A percentile compares a stretch with the other conserved stretches of the same genome.
Conservation (phyloP, 2,888 invertebrate genomes). For the Drosophila rellima region DNA sequence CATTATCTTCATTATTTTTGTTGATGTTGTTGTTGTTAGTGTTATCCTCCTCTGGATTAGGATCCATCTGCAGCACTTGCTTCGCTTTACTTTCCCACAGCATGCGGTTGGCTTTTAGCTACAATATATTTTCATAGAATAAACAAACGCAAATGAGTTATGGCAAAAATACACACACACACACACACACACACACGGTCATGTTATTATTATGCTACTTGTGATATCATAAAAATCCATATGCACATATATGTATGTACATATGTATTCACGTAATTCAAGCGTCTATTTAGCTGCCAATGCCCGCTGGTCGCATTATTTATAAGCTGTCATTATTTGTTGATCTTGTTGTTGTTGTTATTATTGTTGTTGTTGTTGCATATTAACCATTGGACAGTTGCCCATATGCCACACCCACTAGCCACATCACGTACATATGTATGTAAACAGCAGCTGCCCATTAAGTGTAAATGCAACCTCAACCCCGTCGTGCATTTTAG, state of each 20-base stretch:
- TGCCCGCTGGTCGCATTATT: constrained; percentile 40
- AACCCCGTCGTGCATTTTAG: constrained; percentile 12
- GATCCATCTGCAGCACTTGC: constrained; percentile 83
- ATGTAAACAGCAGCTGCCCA: constrained; percentile 43
- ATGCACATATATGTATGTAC: not conserved
- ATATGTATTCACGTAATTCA: constrained; percentile 10
- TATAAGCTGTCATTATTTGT: constrained; percentile 47
- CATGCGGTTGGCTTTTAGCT: constrained; percentile 86
- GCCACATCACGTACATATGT: constrained; percentile 21
- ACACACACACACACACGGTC: not conserved
- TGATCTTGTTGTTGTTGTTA: constrained; percentile 17
- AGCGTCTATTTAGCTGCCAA: constrained; percentile 24
- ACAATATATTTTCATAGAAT: constrained; percentile 27
- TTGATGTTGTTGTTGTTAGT: constrained; percentile 61
- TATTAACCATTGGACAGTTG: constrained; percentile 32
- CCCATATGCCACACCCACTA: not conserved
- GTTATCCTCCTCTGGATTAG: constrained; percentile 77
- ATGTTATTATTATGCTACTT: constrained; percentile 13
- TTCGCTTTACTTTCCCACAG: constrained; percentile 86
- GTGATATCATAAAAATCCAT: constrained; percentile 23
- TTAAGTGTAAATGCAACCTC: constrained; percentile 32
- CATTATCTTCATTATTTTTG: constrained; percentile 45
- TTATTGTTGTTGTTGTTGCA: constrained; percentile 16
- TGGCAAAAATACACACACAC: constrained; percentile 1
- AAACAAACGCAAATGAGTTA: constrained; percentile 23